Percentiles rank a stretch among this genome's conserved stretches.
These are phyloP conservation scores for Hippasteria phrygiana DNA, from an alignment of 53 echinoderm and acorn worm genomes.

Conservation along the genomic window DNA sequence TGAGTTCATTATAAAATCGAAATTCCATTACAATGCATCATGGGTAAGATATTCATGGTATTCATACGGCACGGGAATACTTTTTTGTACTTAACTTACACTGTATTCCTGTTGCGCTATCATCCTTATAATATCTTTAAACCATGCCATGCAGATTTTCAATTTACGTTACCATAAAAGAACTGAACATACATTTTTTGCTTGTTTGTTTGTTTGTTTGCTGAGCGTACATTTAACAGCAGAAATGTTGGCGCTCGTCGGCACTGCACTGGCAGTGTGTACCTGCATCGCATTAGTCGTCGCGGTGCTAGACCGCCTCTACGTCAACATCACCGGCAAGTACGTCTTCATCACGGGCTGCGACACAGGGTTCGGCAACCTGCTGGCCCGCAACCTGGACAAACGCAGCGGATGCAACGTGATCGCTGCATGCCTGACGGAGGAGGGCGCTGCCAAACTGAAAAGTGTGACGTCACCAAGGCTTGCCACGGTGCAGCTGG, in stretches of 20 bases:
- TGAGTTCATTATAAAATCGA: too few relatives aligned
- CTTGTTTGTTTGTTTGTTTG: too few relatives aligned
- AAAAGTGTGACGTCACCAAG: slow-evolving; percentile 52
- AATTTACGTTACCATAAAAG: too few relatives aligned
- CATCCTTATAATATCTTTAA: too few relatives aligned
- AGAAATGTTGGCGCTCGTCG: neutral
- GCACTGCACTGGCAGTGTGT: neutral
- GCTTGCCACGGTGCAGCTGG: slow-evolving; percentile 36
- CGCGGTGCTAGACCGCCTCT: neutral
- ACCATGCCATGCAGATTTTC: too few relatives aligned
- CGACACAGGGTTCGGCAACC: slow-evolving; percentile 64
- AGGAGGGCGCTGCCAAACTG: slow-evolving; percentile 12
- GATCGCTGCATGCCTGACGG: slow-evolving; percentile 64
- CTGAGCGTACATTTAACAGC: too few relatives aligned
- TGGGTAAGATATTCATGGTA: too few relatives aligned
- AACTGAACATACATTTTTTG: too few relatives aligned
- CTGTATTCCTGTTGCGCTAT: too few relatives aligned
- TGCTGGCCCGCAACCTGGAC: slow-evolving; percentile 49
- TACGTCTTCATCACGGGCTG: slow-evolving; percentile 72
- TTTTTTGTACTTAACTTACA: too few relatives aligned
- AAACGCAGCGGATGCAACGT: slow-evolving; percentile 46
- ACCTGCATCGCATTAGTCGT: neutral
- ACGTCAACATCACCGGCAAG: slow-evolving; percentile 10
- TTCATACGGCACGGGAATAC: too few relatives aligned
- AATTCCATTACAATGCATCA: too few relatives aligned